Conservation (phyloP, 2,113 vertebrate species). For the Cinclus cinclus region DNA sequence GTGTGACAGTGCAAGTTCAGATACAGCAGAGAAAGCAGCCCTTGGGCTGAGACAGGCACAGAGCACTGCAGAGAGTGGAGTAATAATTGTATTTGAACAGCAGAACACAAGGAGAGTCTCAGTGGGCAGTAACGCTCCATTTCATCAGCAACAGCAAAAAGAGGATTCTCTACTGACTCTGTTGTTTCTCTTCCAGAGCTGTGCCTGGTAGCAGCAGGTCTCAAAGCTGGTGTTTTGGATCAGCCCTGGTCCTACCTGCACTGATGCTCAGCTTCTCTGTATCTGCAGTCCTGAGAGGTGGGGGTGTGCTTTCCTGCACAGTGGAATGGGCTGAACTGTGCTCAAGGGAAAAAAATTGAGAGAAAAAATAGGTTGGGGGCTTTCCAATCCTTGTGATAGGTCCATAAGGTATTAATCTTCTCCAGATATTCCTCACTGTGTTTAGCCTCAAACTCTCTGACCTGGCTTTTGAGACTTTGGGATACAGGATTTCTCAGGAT, state of each 20-base stretch:
- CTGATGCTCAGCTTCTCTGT: neutral
- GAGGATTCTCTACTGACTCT: neutral
- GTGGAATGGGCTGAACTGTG: neutral
- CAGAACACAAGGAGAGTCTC: neutral
- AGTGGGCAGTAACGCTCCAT: neutral
- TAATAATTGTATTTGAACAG: neutral
- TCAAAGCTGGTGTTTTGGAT: neutral
- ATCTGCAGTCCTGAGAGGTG: neutral
- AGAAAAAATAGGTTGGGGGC: neutral
- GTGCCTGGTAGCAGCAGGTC: neutral
- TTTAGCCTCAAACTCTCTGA: neutral
- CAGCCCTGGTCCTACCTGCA: neutral
- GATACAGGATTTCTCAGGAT: neutral
- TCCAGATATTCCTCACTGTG: neutral
- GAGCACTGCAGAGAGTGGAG: neutral
- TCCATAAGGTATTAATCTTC: neutral
- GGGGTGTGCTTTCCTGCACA: neutral
- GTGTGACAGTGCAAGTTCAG: neutral
- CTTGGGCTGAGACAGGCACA: neutral
- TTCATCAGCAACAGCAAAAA: neutral
- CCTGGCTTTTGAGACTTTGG: neutral
- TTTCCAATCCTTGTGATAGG: neutral
- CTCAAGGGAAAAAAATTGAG: neutral
- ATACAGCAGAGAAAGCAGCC: neutral
- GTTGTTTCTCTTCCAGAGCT: neutral